A percentile compares a stretch with the other conserved stretches of the same genome.
Conservation (phyloP, 1,140 invertebrate genomes). For the Hermetia illucens region DNA sequence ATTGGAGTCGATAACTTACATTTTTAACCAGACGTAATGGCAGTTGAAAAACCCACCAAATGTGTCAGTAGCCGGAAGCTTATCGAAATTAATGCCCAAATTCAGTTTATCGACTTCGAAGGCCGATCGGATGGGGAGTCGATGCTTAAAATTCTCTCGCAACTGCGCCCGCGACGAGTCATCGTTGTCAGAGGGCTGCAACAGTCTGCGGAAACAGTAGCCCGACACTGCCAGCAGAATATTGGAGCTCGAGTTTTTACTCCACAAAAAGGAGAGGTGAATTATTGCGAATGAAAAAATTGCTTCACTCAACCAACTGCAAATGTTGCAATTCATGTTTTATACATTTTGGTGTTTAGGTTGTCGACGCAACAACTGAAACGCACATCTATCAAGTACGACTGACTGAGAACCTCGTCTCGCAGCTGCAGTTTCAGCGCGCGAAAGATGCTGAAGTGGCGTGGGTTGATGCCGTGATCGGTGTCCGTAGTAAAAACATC, state of each 20-base stretch:
- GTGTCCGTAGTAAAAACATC: slow-evolving; percentile 36
- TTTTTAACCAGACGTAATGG: slow-evolving; percentile 20
- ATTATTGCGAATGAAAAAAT: not conserved
- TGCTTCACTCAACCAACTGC: not conserved
- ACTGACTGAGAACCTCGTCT: slow-evolving; percentile 79
- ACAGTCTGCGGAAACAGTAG: slow-evolving; percentile 47
- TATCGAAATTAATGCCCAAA: slow-evolving; percentile 67
- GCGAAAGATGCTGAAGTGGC: slow-evolving; percentile 81
- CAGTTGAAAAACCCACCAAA: slow-evolving; percentile 74
- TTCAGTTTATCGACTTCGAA: slow-evolving; percentile 97
- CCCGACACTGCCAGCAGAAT: slow-evolving; percentile 41
- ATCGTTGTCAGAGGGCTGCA: slow-evolving; percentile 35
- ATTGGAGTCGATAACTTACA: too few relatives aligned
- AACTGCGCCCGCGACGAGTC: slow-evolving; percentile 75
- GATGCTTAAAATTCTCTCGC: slow-evolving; percentile 75
- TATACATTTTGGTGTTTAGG: not conserved
- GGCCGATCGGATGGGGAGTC: slow-evolving; percentile 96
- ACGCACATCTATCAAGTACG: slow-evolving; percentile 94
- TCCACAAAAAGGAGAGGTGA: slow-evolving; percentile 62
- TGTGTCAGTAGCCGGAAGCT: slow-evolving; percentile 64
- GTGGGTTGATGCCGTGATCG: slow-evolving; percentile 75
- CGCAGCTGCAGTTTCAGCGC: slow-evolving; percentile 71
- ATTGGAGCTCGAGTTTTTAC: slow-evolving; percentile 66
- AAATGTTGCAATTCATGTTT: not conserved
- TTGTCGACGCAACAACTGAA: slow-evolving; percentile 92